Base-by-base conservation (phyloP, 92 coral and sea anemone genomes). In the Galaxea fascicularis region DNA sequence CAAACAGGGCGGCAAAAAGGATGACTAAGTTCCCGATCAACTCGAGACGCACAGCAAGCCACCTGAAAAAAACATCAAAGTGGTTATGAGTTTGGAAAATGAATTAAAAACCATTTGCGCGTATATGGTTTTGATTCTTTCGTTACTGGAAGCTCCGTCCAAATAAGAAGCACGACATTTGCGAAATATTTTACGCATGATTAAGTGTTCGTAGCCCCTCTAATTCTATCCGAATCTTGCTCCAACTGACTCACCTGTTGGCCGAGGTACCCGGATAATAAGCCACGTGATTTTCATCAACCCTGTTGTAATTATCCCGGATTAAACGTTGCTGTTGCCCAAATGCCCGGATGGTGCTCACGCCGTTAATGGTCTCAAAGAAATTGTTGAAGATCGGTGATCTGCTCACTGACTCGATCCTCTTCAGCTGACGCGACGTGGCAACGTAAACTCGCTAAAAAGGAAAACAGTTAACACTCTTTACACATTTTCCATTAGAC, bases 381-480 rank as follows among this genome's bases (percentile, higher is more conserved):
- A 95, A 95, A 80, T 93, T 88, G 82, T 94, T 95, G 92, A 89
- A 95, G 71, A 95, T 94, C 5, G 98, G 98, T 14, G 98, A 95
- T 27, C 92, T 91, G 60, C 95, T 95, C 21, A 95, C 95, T 10
- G 98, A 95, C 84, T 95, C 98, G 81, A 95, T 91, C 47, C 98
- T 85, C 82, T 93, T 95, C n/a, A 95, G 70, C 85, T 95, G 98
- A 31, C 98, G 91, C 9, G 98, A 91, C 10, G 96, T 85, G 24
- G 95, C 91, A 20, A 95, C 90, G 76, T 93, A 95, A 63, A 92
- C 85, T 63, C 98, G 82, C 98, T 95, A 77, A 22, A 75, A 49
- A 84, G 46, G 64, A 18, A 46, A 59, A 74, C 1, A 14, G 17
- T 30, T 30, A 46, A 58, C 28, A 11, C 17, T 18, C n/a, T 53